phyloP scores from a whole-genome alignment of 2,888 invertebrate species.

The Mimas tiliae region DNA sequence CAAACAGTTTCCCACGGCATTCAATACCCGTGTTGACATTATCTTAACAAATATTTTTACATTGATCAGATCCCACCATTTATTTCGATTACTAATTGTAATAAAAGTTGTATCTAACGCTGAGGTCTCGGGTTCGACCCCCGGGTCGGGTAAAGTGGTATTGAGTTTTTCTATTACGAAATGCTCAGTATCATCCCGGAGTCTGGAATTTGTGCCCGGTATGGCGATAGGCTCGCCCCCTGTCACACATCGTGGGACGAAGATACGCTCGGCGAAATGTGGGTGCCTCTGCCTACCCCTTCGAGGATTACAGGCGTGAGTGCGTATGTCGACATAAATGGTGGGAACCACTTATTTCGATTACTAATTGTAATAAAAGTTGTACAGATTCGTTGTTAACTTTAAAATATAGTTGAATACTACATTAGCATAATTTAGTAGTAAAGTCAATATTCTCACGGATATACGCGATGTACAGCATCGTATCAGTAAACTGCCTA shows the following conservation, averaged over 20 bases:
- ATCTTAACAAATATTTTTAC: neutral
- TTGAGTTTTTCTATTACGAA: no score
- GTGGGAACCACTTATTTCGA: no score
- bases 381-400: conserved; percentile 1
- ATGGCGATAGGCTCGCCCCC: no score
- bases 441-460: conserved; percentile 27
- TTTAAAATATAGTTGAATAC: conserved; percentile 2
- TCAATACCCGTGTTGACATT: neutral
- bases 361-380: conserved; percentile 14
- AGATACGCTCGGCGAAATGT: no score
- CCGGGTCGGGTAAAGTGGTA: no score
- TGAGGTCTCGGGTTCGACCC: no score
- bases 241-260: no score
- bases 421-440: conserved; percentile 25
- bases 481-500: conserved; percentile 7
- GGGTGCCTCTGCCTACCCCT: no score
- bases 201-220: no score
- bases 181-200: no score
- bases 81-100: conserved; percentile 5
- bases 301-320: no score
- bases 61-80: neutral
- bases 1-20: neutral
- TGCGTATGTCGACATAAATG: no score
- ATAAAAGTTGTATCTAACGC: conserved; percentile 8
- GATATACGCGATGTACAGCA: neutral